Evolutionary conservation across 1,140 invertebrate genomes (phyloP).

Genomic region (Aphaenogaster ashmeadi): DNA sequence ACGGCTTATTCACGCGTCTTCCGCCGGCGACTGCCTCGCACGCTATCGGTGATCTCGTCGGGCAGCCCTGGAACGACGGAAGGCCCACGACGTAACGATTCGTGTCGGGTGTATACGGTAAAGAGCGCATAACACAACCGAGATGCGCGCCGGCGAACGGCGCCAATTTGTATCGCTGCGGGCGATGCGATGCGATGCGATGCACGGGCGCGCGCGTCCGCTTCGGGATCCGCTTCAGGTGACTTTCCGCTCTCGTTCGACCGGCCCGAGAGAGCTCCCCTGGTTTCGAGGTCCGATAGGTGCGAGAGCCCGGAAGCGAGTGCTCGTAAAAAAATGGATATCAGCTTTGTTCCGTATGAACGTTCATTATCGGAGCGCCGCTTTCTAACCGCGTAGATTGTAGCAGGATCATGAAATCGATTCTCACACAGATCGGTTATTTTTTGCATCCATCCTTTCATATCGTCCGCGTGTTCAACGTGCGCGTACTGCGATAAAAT

Average conservation of each 20-base stretch:
- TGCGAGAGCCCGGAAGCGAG: neutral
- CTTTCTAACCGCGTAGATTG: constrained; percentile 43
- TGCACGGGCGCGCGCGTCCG: neutral
- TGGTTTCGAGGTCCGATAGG: constrained; percentile 23
- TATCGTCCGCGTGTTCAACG: neutral
- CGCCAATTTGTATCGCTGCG: constrained; percentile 53
- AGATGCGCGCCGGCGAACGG: constrained; percentile 37
- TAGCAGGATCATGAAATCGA: neutral
- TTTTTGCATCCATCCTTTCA: neutral
- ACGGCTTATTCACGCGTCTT: constrained; percentile 67
- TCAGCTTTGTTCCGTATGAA: constrained; percentile 15
- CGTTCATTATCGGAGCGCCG: constrained; percentile 7
- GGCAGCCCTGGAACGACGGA: constrained; percentile 73
- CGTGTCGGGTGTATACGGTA: constrained; percentile 69
- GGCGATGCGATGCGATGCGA: neutral
- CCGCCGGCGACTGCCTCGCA: constrained; percentile 41
- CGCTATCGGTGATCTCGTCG: constrained; percentile 70
- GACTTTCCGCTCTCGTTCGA: constrained; percentile 54
- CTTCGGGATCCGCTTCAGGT: constrained; percentile 51
- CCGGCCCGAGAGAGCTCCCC: neutral
- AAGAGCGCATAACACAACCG: constrained; percentile 60
- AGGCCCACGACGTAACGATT: constrained; percentile 77
- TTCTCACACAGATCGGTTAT: neutral
- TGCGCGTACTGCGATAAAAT: no score
- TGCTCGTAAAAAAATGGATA: constrained; percentile 2